Percentiles rank a stretch among this genome's conserved stretches.
Conservation (phyloP, 2,113 vertebrate species). For the Alces alces region DNA sequence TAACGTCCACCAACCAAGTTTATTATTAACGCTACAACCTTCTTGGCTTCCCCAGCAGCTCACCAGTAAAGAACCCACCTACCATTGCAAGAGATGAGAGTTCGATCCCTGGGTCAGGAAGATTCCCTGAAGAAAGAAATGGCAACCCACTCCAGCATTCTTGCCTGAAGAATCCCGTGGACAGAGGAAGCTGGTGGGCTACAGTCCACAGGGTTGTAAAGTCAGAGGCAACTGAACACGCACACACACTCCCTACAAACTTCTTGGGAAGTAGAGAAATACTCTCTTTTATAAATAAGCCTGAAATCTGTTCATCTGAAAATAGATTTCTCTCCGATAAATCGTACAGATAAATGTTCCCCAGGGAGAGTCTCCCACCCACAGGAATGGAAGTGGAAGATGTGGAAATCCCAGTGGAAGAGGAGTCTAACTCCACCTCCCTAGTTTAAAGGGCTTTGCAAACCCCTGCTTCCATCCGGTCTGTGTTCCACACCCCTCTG, state of each 20-base stretch:
- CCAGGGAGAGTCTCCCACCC: not conserved
- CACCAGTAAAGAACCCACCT: not conserved
- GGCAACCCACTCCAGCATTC: not conserved
- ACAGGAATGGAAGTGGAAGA: not conserved
- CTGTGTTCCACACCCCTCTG: not conserved
- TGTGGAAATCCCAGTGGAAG: not conserved
- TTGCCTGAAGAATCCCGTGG: not conserved
- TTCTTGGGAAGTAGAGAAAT: not conserved
- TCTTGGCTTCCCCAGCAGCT: not conserved
- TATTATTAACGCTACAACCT: not conserved
- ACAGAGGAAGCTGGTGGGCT: not conserved
- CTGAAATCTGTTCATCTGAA: not conserved
- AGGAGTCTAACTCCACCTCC: not conserved
- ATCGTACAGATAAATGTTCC: not conserved
- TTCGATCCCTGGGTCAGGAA: not conserved
- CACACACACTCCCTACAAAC: rapidly evolving
- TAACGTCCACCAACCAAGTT: rapidly evolving
- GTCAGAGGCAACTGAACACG: not conserved
- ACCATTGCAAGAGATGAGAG: not conserved
- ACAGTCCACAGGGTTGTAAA: rapidly evolving
- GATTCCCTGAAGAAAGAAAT: not conserved
- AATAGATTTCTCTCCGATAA: not conserved
- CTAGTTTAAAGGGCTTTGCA: not conserved
- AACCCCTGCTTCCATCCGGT: not conserved
- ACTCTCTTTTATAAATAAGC: not conserved